These are phyloP conservation scores for Varanus salvator DNA, from an alignment of 2,113 vertebrate genomes.

Conservation along the genomic window DNA sequence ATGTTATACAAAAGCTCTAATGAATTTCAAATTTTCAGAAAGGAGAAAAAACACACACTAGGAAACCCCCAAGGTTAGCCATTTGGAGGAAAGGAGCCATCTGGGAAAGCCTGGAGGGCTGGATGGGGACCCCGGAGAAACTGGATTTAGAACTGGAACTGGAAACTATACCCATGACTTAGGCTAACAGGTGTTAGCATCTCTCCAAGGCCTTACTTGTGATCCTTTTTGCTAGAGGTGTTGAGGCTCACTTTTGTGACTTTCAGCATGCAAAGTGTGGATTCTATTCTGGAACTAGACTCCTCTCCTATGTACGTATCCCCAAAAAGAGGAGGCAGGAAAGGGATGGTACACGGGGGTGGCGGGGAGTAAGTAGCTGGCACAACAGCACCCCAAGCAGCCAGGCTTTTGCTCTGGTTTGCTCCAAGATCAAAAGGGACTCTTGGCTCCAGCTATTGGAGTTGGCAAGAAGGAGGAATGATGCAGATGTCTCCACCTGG, in stretches of 20 bases:
- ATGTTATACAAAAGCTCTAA: no score
- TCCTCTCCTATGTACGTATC: neutral
- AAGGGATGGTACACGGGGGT: neutral
- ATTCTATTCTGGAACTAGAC: neutral
- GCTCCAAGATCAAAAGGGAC: neutral
- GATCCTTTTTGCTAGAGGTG: neutral
- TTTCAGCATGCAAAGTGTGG: neutral
- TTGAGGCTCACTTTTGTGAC: neutral
- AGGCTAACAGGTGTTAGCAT: no score
- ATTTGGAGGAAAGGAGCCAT: no score
- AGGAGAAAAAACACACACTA: no score
- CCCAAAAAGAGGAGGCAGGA: neutral
- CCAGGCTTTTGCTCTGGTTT: neutral
- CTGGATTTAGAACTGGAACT: no score
- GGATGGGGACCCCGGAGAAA: no score
- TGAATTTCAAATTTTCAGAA: no score
- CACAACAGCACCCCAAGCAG: neutral
- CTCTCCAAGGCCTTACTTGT: neutral
- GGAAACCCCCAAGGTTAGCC: no score
- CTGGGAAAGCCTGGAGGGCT: no score
- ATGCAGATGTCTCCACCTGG: neutral
- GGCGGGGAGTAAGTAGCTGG: neutral
- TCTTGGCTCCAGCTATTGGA: neutral
- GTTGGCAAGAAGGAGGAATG: neutral
- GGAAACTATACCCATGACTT: no score